phyloP scores from a whole-genome alignment of 2,888 invertebrate genomes.

The Agrotis segetum region DNA sequence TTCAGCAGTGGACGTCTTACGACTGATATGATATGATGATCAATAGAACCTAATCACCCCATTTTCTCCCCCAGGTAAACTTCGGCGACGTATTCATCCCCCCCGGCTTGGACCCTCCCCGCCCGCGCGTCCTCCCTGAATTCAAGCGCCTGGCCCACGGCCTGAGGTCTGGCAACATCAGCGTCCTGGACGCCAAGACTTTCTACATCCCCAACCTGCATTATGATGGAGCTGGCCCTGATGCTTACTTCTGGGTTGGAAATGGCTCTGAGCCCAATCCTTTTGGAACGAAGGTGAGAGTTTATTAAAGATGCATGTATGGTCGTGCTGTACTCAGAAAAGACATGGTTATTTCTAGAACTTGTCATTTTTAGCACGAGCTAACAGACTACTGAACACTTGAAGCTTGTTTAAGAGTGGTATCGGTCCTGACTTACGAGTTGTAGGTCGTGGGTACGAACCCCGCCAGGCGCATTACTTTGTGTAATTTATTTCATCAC shows the following conservation, averaged over 20 bases:
- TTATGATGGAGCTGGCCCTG: slow-evolving; percentile 97
- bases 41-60: neutral
- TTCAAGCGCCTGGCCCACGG: slow-evolving; percentile 97
- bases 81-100: slow-evolving; percentile 97
- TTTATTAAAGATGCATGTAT: no score
- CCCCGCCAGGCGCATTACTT: no score
- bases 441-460: no score
- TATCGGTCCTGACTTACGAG: no score
- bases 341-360: no score
- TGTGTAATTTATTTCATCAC: no score
- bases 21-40: no score
- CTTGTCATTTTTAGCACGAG: no score
- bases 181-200: slow-evolving; percentile 97
- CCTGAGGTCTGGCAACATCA: slow-evolving; percentile 97
- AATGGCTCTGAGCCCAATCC: slow-evolving; percentile 95
- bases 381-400: no score
- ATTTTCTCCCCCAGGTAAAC: slow-evolving; percentile 92
- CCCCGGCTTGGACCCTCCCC: slow-evolving; percentile 94
- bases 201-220: slow-evolving; percentile 98
- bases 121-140: slow-evolving; percentile 95
- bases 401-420: no score
- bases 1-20: no score
- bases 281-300: slow-evolving; percentile 94
- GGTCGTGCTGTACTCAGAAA: neutral
- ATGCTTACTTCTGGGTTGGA: slow-evolving; percentile 98